Conservation (phyloP, 2,113 vertebrate species). For the Mungos mungo region DNA sequence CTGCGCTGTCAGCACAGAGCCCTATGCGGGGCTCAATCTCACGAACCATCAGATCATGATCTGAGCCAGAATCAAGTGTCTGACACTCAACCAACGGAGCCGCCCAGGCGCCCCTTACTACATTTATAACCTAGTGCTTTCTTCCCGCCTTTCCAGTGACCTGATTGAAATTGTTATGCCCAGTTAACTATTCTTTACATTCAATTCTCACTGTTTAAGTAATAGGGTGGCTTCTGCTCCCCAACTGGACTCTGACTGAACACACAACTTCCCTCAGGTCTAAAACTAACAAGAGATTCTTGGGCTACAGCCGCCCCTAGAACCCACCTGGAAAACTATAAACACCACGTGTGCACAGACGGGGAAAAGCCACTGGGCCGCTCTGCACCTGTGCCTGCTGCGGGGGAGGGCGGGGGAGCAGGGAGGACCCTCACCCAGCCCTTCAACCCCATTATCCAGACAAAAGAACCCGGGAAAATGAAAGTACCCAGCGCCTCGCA, state of each 20-base stretch:
- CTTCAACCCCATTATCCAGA: not conserved
- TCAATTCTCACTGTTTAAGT: not conserved
- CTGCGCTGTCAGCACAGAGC: too few species aligned
- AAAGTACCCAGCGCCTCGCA: not conserved
- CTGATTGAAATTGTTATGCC: not conserved
- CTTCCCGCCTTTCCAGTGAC: not conserved
- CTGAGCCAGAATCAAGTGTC: too few species aligned
- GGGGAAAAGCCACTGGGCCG: not conserved
- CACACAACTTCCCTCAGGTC: not conserved
- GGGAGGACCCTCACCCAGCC: not conserved
- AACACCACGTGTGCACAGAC: rapidly evolving
- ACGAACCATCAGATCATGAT: too few species aligned
- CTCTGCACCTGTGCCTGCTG: rapidly evolving
- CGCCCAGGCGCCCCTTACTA: too few species aligned
- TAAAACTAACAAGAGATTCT: not conserved
- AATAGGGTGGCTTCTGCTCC: not conserved
- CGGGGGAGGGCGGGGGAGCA: rapidly evolving
- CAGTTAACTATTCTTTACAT: not conserved
- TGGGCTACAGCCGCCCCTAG: not conserved
- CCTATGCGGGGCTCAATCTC: too few species aligned
- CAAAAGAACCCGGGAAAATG: not conserved
- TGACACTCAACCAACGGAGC: too few species aligned
- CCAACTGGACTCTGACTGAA: not conserved
- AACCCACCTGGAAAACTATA: not conserved
- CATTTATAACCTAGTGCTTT: not conserved